Conservation (phyloP, 2,888 invertebrate genomes). For the Xestia ashworthii region DNA sequence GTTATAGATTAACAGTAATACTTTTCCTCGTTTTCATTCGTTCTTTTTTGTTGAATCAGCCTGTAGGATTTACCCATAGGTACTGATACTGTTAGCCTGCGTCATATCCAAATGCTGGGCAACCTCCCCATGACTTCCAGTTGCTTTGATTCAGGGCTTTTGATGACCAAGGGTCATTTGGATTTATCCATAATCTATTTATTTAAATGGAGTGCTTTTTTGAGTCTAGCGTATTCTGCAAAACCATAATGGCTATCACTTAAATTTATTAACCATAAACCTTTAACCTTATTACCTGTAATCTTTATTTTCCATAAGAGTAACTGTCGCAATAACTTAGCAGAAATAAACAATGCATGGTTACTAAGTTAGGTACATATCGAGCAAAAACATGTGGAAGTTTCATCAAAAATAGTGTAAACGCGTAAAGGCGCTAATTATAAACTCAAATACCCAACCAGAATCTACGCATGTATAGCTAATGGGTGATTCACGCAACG, state of each 20-base stretch:
- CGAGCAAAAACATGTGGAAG: not conserved
- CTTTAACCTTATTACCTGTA: too few relatives aligned
- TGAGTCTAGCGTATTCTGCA: not conserved
- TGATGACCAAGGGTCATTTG: too few relatives aligned
- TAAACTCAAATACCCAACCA: not conserved
- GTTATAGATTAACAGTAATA: not conserved
- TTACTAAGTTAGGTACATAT: not conserved
- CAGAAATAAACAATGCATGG: not conserved
- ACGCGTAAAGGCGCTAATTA: not conserved
- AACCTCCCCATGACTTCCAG: too few relatives aligned
- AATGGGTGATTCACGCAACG: slow-evolving; percentile 14
- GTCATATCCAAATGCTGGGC: too few relatives aligned
- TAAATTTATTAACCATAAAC: not conserved
- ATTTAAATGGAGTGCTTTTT: too few relatives aligned
- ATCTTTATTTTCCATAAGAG: not conserved
- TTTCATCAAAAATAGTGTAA: not conserved
- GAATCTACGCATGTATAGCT: not conserved
- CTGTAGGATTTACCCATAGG: not conserved
- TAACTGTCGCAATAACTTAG: not conserved
- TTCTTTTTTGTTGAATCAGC: not conserved
- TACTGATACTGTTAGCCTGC: too few relatives aligned
- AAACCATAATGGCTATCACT: too few relatives aligned
- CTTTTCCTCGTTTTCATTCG: slow-evolving; percentile 4
- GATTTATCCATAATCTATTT: not conserved
- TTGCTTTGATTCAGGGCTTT: too few relatives aligned